Conservation (phyloP, 37 sponge, comb jelly and placozoan species). For the Diacarnus erythraeanus region DNA sequence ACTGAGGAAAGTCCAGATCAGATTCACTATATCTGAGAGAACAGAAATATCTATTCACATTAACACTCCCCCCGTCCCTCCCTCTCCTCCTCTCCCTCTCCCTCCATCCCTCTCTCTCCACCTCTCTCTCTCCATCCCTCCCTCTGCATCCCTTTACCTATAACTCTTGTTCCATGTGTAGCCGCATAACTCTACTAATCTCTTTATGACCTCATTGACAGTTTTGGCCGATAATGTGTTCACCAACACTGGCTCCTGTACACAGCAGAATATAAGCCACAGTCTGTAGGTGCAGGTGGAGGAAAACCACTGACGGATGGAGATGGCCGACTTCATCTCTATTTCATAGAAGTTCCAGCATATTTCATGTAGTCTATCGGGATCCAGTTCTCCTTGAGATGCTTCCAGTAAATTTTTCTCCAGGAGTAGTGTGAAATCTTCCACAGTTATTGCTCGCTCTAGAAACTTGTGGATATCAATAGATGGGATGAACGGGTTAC, state of each 20-base stretch:
- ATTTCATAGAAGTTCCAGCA: slow-evolving; percentile 48
- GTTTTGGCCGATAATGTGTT: neutral
- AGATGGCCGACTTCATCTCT: slow-evolving; percentile 23
- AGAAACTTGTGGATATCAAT: slow-evolving; percentile 45
- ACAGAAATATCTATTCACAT: too few relatives aligned
- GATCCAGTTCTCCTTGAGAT: slow-evolving; percentile 14
- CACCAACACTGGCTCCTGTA: neutral
- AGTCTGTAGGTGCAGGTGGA: slow-evolving; percentile 30
- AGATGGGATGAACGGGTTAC: neutral
- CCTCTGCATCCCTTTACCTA: neutral
- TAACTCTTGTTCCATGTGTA: slow-evolving; percentile 44
- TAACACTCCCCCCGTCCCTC: neutral
- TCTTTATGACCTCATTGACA: slow-evolving; percentile 34
- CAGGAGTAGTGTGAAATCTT: slow-evolving; percentile 41
- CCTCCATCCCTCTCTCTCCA: neutral
- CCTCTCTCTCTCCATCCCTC: neutral
- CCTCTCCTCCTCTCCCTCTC: neutral
- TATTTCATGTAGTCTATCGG: slow-evolving; percentile 14
- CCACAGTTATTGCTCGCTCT: slow-evolving; percentile 21
- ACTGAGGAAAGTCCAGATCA: slow-evolving; percentile 40
- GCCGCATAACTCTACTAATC: slow-evolving; percentile 28
- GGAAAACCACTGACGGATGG: slow-evolving; percentile 49
- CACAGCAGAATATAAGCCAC: slow-evolving; percentile 47
- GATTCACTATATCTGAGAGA: neutral
- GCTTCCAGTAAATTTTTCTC: slow-evolving; percentile 5